Base-by-base conservation (phyloP, 2,113 vertebrate genomes). In the Corvus moneduloides region DNA sequence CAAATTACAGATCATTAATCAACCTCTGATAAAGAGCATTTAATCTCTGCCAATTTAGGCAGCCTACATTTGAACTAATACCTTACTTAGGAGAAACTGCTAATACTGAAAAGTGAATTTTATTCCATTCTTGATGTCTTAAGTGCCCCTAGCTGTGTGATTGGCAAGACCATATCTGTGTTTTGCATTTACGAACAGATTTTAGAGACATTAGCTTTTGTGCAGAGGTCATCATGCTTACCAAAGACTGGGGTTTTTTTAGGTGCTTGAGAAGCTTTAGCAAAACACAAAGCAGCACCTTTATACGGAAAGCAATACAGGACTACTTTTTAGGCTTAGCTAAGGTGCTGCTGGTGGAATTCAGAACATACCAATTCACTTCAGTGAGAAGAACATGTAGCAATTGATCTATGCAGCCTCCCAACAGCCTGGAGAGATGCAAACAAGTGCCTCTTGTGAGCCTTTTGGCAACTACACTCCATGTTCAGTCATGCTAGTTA, bases 191-290 rank as follows among this genome's bases (percentile, higher is more conserved):
- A 20, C 17, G 30, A 10, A 33, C 22, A 76, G 15, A 32, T 80
- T 79, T 87, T 56, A 73, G 32, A 26, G 49, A 33, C 6, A 7
- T 15, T 35, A 63, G 5, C 22, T 22, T 81, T 77, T 77, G 35
- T 19, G 51, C n/a, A 66, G 30, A 90, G 77, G 23, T 56, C 13
- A 18, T 63, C 27, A 20, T 20, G 32, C 27, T 59, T 55, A 33
- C 1, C 2, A 2, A 24, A 4, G 12, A 12, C 6, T 10, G 28
- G 28, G 10, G 1, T 13, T 23, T 58, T 37, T 74, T 58, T 30
- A 33, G 17, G 20, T 61, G 5, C 7, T 94, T 62, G 33, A 69
- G 33, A 68, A 80, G 4, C 7, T 61, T 76, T 49, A 73, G 11
- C 4, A 14, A 77, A 84, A 73, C 10, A 26, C 3, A 62, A 58